Conservation (phyloP, 2,888 invertebrate genomes). For the Carpatolechia fugitivella region DNA sequence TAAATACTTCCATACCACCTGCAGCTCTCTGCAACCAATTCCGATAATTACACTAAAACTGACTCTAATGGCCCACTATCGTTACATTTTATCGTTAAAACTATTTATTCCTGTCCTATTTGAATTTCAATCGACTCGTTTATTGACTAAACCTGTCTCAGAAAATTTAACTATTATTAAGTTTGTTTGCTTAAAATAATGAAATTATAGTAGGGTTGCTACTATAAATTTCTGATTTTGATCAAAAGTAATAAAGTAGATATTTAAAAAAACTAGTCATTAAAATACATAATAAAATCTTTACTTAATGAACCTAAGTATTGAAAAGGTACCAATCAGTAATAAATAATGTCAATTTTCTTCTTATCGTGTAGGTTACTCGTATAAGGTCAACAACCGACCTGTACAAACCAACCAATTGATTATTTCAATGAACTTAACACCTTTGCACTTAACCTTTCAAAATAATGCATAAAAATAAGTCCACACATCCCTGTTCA, state of each 20-base stretch:
- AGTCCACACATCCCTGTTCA: not conserved
- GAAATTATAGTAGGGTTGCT: no score
- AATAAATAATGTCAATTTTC: no score
- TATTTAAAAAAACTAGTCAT: no score
- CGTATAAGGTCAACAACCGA: no score
- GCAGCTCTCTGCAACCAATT: slow-evolving; percentile 46
- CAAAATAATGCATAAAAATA: slow-evolving; percentile 12
- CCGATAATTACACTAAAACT: slow-evolving; percentile 56
- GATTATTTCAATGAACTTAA: no score
- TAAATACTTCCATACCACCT: slow-evolving; percentile 71
- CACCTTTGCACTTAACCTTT: not conserved
- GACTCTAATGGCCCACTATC: slow-evolving; percentile 55
- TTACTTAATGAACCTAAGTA: no score
- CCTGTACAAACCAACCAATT: no score
- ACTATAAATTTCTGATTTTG: no score
- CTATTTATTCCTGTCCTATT: slow-evolving; percentile 40
- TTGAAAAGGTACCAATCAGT: no score
- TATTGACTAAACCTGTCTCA: slow-evolving; percentile 31
- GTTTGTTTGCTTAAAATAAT: slow-evolving; percentile 54
- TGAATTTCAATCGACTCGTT: slow-evolving; percentile 43
- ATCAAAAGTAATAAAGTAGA: no score
- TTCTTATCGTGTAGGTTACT: no score
- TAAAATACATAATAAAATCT: no score
- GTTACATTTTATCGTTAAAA: slow-evolving; percentile 52
- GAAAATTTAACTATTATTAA: slow-evolving; percentile 41